Percentiles rank a stretch among this genome's conserved stretches.
Evolutionary conservation across 2,888 invertebrate genomes (phyloP).

Genomic region (Drosophila kambysellisi): DNA sequence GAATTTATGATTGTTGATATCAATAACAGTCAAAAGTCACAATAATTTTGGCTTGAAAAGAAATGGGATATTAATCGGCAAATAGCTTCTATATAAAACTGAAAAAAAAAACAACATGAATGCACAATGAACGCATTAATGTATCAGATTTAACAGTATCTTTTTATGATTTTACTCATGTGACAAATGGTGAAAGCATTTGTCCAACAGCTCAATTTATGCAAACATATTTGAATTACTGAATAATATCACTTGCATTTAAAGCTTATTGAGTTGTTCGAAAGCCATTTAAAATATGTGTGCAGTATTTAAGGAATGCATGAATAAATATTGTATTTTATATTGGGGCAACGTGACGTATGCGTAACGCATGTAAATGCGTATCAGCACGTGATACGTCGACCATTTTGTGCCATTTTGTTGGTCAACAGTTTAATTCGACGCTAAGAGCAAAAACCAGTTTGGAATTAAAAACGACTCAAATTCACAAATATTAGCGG

Average conservation of each 20-base stretch:
- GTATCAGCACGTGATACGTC: conserved; percentile 24
- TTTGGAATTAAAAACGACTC: conserved; percentile 22
- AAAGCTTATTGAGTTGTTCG: conserved; percentile 17
- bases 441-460: conserved; percentile 16
- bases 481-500: conserved; percentile 22
- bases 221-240: conserved; percentile 9
- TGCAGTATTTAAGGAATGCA: neutral
- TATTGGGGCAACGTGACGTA: conserved; percentile 34
- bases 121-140: neutral
- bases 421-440: conserved; percentile 36
- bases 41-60: neutral
- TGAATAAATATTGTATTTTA: conserved; percentile 21
- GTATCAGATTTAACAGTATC: neutral
- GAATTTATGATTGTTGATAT: neutral
- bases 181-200: conserved; percentile 6
- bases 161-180: neutral
- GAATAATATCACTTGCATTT: conserved; percentile 12
- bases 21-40: neutral
- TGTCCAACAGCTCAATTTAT: neutral
- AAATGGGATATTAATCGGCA: neutral
- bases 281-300: neutral
- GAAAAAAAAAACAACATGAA: neutral
- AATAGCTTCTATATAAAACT: neutral
- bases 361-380: conserved; percentile 31
- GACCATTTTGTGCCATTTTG: conserved; percentile 21